Evolutionary conservation across 2,113 vertebrate genomes (phyloP), one percentile per base, ranked within the genome.

Genomic region (Aegotheles bennettii): DNA sequence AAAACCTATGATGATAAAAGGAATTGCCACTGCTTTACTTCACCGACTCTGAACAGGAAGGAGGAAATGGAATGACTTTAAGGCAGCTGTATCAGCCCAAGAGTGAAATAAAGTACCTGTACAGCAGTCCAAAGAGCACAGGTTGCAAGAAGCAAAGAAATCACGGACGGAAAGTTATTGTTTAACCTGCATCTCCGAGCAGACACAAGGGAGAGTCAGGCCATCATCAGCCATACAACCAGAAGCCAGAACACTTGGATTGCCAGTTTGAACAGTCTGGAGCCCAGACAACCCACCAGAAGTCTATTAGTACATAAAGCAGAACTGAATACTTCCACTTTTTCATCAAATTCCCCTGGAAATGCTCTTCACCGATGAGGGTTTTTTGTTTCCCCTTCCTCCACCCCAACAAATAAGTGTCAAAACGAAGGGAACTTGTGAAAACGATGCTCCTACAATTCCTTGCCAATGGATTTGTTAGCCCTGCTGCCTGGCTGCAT

Each of bases 131-230:
- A 84, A 93, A 94, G 95, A 93, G 64, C 73, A 87, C 12, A 65
- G 75, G 60, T 1, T 31, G 31, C 48, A 76, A 76, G 68, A 65
- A 71, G 57, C 69, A 81, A 94, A 59, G 53, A 63, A 92, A n/a
- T 4, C 20, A 53, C 3, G 23, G 75, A n/a, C 65, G 38, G 8
- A 19, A 56, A 87, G 92, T 95, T 94, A 92, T 12, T 92, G 86
- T 94, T 96, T 97, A 97, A 97, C 90, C 57, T 73, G 25, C 31
- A 40, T n/a, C 88, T 90, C 92, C 68, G 76, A 69, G 69, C 13
- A 60, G 40, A 76, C 11, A 7, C 20, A 48, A 33, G 70, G 94
- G 47, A 85, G 43, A 59, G 8, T 60, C 38, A 69, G 28, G 42
- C 48, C 54, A 57, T 36, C 10, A 0, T 26, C 51, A 36, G 21